Conservation (phyloP, 2,113 vertebrate species). For the Dinomys branickii region DNA sequence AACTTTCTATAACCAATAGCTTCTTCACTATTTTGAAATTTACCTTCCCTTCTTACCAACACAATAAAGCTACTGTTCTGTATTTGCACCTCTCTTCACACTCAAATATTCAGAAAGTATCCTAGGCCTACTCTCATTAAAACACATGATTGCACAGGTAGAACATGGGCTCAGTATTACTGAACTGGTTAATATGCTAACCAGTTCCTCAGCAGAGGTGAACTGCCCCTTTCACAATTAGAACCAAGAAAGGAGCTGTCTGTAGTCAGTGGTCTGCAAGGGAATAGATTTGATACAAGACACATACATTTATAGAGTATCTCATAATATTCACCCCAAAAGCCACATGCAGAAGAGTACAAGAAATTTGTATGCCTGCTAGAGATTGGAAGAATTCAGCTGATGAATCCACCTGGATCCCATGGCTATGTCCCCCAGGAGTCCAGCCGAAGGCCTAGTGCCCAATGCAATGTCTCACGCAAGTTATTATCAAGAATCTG, state of each 20-base stretch:
- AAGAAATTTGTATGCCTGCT: neutral
- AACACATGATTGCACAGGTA: neutral
- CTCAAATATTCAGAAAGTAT: neutral
- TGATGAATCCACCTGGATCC: neutral
- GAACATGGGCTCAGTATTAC: neutral
- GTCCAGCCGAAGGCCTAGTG: neutral
- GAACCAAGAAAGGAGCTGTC: neutral
- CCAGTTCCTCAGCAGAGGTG: neutral
- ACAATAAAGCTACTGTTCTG: neutral
- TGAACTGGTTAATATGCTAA: neutral
- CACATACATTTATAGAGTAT: neutral
- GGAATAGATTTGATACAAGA: neutral
- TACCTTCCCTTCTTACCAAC: neutral
- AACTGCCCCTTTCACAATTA: neutral
- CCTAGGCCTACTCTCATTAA: neutral
- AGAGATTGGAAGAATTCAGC: neutral
- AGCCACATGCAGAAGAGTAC: neutral
- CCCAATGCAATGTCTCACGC: neutral
- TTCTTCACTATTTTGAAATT: neutral
- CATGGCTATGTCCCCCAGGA: neutral
- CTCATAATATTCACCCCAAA: neutral
- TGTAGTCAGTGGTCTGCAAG: neutral
- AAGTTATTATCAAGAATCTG: neutral
- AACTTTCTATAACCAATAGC: neutral
- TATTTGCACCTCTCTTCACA: neutral